These are phyloP conservation scores for Kryptopterus vitreolus DNA, from an alignment of 2,797 vertebrate genomes.

Conservation along the genomic window DNA sequence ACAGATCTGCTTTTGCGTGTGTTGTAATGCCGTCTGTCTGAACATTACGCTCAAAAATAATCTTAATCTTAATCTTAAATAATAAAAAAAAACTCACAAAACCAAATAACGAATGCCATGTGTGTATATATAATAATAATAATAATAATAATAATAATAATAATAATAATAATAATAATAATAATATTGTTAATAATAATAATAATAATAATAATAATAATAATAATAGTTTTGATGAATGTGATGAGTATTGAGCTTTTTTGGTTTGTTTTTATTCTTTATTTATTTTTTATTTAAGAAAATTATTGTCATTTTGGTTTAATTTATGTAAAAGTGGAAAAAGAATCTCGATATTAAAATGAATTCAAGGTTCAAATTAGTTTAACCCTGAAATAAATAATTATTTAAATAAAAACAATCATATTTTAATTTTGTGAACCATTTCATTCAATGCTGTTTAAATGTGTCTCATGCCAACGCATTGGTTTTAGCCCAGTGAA, in stretches of 20 bases:
- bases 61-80: too few relatives aligned
- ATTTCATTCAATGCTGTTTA: not conserved
- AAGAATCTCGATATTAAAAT: not conserved
- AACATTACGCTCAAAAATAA: not conserved
- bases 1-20: not conserved
- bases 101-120: not conserved
- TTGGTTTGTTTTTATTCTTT: too few relatives aligned
- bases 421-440: too few relatives aligned
- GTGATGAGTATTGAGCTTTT: too few relatives aligned
- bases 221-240: too few relatives aligned
- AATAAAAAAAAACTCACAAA: too few relatives aligned
- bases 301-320: not conserved
- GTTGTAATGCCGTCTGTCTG: too few relatives aligned
- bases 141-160: constrained; percentile 3
- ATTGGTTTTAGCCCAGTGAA: not conserved
- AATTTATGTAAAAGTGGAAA: not conserved
- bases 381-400: not conserved
- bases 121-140: not conserved
- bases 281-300: too few relatives aligned
- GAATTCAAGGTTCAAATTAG: not conserved
- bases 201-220: not conserved
- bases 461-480: not conserved
- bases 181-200: not conserved
- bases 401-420: too few relatives aligned
- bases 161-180: not conserved